phyloP scores from a whole-genome alignment of 2,113 vertebrate species.

The Apistogramma diplotaenia region DNA sequence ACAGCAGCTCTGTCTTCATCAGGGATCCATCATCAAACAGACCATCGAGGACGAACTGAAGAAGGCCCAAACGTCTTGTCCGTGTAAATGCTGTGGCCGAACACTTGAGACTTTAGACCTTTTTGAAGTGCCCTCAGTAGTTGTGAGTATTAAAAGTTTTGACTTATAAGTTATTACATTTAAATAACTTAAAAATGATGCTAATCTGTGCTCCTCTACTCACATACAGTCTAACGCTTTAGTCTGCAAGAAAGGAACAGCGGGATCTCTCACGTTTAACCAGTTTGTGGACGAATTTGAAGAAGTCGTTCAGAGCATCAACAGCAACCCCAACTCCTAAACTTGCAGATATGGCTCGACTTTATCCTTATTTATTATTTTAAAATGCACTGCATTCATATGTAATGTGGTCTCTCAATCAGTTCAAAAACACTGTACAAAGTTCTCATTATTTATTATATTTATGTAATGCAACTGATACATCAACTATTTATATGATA shows the following conservation, averaged over 20 bases:
- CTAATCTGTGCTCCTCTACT: neutral
- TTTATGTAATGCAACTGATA: conserved; percentile 3
- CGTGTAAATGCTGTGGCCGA: rapidly evolving
- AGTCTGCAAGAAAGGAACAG: neutral
- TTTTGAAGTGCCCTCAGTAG: neutral
- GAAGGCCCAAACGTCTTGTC: rapidly evolving
- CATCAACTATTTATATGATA: neutral
- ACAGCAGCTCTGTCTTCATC: neutral
- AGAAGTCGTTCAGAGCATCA: rapidly evolving
- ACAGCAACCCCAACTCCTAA: neutral
- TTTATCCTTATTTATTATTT: neutral
- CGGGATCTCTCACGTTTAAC: neutral
- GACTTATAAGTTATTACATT: neutral
- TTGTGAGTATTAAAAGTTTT: neutral
- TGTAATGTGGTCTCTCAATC: neutral
- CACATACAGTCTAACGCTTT: neutral
- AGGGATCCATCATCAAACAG: too few relatives aligned
- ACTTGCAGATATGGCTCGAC: neutral
- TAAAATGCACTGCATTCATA: conserved; percentile 22
- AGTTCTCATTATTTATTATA: conserved; percentile 44
- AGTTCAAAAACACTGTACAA: conserved; percentile 24
- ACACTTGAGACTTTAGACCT: rapidly evolving
- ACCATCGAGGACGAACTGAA: rapidly evolving
- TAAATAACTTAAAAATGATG: neutral
- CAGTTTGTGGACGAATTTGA: rapidly evolving